phyloP scores from a whole-genome alignment of 2,113 vertebrate genomes.

The Nothocercus julius region DNA sequence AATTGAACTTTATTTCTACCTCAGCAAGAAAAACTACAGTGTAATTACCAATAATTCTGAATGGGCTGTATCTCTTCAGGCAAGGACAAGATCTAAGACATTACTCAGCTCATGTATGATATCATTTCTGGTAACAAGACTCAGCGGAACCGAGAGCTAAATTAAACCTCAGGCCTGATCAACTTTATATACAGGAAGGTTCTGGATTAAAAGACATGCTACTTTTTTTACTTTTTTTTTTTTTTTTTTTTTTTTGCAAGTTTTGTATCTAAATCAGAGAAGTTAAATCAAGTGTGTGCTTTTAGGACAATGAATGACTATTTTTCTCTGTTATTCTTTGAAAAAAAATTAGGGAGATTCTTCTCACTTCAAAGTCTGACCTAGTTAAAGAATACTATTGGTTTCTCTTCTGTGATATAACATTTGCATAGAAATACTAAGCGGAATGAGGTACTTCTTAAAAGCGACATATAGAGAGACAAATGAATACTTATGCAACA shows the following conservation, averaged over 20 bases:
- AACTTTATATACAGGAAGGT: neutral
- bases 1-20: neutral
- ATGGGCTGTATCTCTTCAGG: neutral
- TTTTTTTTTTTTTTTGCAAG: neutral
- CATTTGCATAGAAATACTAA: neutral
- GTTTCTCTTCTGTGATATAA: neutral
- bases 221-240: neutral
- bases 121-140: neutral
- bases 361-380: neutral
- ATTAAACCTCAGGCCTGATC: neutral
- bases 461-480: neutral
- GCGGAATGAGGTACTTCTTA: neutral
- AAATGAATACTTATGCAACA: neutral
- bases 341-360: neutral
- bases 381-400: neutral
- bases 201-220: neutral
- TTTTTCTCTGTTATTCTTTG: neutral
- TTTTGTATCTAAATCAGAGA: neutral
- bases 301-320: neutral
- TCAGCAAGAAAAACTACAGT: neutral
- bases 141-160: neutral
- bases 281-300: neutral
- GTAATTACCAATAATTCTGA: conserved; percentile 2
- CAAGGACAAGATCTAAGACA: neutral
- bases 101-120: neutral